Evolutionary conservation across 2,113 vertebrate species (phyloP).

Genomic region (Malurus melanocephalus): DNA sequence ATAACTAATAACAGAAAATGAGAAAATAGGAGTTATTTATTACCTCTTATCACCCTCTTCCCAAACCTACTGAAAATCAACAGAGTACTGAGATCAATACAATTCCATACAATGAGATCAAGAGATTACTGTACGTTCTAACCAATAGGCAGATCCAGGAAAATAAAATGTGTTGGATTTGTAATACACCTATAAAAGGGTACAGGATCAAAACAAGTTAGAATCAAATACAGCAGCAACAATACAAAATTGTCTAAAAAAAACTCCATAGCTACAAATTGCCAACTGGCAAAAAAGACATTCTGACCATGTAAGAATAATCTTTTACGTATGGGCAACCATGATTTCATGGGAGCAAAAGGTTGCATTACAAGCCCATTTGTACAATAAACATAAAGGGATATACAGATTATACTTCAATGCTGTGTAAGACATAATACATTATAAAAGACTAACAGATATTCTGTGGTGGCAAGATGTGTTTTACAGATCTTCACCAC

Average conservation of each 20-base stretch:
- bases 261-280: neutral
- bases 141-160: neutral
- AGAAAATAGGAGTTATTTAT: constrained; percentile 23
- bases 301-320: neutral
- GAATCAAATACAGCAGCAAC: neutral
- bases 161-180: neutral
- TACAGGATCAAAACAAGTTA: neutral
- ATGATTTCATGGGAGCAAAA: neutral
- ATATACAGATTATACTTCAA: neutral
- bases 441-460: neutral
- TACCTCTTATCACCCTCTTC: neutral
- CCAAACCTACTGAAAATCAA: constrained; percentile 16
- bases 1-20: constrained; percentile 12
- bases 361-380: neutral
- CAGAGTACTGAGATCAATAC: neutral
- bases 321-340: neutral
- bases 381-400: neutral
- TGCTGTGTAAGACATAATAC: neutral
- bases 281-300: neutral
- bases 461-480: neutral
- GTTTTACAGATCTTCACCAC: neutral
- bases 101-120: neutral
- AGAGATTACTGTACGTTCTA: neutral
- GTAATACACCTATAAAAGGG: neutral
- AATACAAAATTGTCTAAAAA: neutral